Percentiles rank a stretch among this genome's conserved stretches.
phyloP scores from a whole-genome alignment of 2,113 vertebrate species.

The Alethe diademata region DNA sequence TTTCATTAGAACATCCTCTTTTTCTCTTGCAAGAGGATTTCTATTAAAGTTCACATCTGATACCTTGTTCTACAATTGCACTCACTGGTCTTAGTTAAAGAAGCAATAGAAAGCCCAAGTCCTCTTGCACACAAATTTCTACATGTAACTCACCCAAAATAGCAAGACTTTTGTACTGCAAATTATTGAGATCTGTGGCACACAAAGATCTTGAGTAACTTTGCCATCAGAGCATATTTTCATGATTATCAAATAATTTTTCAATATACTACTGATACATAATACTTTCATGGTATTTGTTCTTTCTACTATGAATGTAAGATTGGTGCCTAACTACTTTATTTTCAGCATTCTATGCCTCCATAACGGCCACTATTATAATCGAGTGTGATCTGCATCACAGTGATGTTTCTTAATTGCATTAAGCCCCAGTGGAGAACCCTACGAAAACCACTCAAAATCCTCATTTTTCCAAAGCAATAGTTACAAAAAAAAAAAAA shows the following conservation, averaged over 20 bases:
- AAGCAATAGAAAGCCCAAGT: accelerated
- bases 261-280: neutral
- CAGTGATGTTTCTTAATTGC: neutral
- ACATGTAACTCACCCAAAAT: neutral
- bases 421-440: neutral
- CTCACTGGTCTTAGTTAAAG: neutral
- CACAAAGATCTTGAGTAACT: neutral
- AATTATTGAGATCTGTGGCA: neutral
- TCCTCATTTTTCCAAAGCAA: neutral
- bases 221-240: neutral
- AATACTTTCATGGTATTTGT: neutral
- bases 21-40: neutral
- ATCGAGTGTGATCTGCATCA: neutral
- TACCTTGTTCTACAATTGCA: neutral
- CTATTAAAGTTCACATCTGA: neutral
- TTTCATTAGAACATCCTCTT: neutral
- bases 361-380: neutral
- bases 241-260: neutral
- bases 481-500: neutral
- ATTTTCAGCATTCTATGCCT: neutral
- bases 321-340: neutral
- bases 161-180: neutral
- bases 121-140: neutral
- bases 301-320: neutral
- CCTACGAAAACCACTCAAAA: neutral